A percentile compares a stretch with the other conserved stretches of the same genome.
Conservation (phyloP, 2,113 vertebrate species). For the Lynx canadensis region DNA sequence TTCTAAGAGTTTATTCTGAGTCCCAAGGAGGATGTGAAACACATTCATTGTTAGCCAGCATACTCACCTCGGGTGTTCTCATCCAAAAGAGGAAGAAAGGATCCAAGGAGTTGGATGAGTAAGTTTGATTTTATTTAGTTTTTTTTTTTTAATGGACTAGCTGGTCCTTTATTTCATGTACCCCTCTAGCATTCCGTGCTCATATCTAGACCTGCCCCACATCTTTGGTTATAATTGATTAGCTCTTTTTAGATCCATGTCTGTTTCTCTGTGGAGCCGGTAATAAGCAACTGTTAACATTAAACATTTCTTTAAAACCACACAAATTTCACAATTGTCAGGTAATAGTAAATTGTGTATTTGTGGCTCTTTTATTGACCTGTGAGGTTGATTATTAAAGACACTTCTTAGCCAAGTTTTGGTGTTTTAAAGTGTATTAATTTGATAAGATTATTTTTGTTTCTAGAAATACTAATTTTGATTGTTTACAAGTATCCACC, state of each 20-base stretch:
- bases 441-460: conserved; percentile 15
- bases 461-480: not conserved
- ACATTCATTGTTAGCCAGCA: not conserved
- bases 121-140: not conserved
- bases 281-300: not conserved
- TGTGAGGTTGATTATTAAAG: not conserved
- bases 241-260: not conserved
- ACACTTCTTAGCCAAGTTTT: not conserved
- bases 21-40: not conserved
- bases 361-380: not conserved
- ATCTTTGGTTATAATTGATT: conserved; percentile 19
- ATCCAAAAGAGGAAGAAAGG: not conserved
- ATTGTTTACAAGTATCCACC: not conserved
- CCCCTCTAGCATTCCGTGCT: not conserved
- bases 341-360: not conserved
- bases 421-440: not conserved
- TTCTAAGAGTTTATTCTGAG: not conserved
- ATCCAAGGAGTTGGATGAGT: not conserved
- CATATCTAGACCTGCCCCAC: not conserved
- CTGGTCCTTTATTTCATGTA: not conserved
- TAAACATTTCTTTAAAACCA: conserved; percentile 27
- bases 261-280: not conserved
- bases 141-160: not conserved
- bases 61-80: not conserved
- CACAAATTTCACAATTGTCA: not conserved